Percentiles rank a stretch among this genome's conserved stretches.
Evolutionary conservation across 1,140 invertebrate genomes (phyloP).

Genomic region (Drosophila orena): DNA sequence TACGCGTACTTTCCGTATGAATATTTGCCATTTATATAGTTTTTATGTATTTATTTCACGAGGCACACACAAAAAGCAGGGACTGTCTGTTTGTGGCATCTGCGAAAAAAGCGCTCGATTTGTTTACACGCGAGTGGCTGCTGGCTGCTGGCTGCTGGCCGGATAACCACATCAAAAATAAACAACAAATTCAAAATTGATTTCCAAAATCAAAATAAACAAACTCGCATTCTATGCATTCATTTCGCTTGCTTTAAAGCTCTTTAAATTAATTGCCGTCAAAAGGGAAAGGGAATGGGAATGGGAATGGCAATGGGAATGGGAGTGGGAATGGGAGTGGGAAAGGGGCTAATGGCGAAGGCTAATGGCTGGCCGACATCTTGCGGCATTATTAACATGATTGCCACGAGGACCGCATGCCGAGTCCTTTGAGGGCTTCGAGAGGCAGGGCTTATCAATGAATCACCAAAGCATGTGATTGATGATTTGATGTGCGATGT

Average conservation of each 20-base stretch:
- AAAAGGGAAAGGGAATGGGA: neutral
- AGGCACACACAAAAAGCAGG: conserved; percentile 7
- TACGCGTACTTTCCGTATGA: conserved; percentile 6
- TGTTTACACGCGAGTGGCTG: conserved; percentile 68
- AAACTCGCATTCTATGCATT: conserved; percentile 36
- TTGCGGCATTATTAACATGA: conserved; percentile 79
- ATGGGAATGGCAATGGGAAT: neutral
- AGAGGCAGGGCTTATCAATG: conserved; percentile 74
- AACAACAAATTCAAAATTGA: conserved; percentile 75
- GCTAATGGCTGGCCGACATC: conserved; percentile 65
- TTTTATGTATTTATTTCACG: conserved; percentile 46
- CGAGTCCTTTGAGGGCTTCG: conserved; percentile 17
- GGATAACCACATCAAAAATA: conserved; percentile 83
- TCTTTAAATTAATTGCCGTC: conserved; percentile 6
- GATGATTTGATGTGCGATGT: conserved; percentile 64
- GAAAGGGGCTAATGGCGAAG: conserved; percentile 27
- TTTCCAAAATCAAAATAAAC: conserved; percentile 80
- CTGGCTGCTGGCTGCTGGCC: conserved; percentile 50
- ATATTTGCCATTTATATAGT: conserved; percentile 26
- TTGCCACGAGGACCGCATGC: conserved; percentile 52
- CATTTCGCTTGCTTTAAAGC: conserved; percentile 39
- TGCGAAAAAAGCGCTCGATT: conserved; percentile 64
- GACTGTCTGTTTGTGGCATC: conserved; percentile 66
- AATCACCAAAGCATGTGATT: conserved; percentile 81
- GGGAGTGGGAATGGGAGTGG: too few relatives aligned